Conservation (phyloP, 2,888 invertebrate species). For the Poecilobothrus nobilitatus region DNA sequence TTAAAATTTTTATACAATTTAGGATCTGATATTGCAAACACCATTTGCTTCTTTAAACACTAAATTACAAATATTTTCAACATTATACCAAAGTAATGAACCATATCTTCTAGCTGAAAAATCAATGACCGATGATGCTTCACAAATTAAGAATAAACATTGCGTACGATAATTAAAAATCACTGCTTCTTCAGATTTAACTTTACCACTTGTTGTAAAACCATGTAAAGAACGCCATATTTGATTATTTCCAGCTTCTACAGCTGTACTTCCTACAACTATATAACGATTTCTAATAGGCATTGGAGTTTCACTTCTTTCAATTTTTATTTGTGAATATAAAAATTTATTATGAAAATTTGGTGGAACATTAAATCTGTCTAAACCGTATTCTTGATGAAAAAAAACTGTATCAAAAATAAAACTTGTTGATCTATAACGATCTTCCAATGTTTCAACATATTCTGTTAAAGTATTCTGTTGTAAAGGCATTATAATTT, state of each 20-base stretch:
- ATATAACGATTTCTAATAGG: constrained; percentile 83
- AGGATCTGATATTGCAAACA: constrained; percentile 26
- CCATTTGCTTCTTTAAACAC: constrained; percentile 32
- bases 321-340: constrained; percentile 41
- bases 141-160: constrained; percentile 31
- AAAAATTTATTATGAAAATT: constrained; percentile 36
- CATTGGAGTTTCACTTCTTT: constrained; percentile 45
- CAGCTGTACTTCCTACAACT: constrained; percentile 67
- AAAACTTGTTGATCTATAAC: constrained; percentile 37
- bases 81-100: constrained; percentile 37
- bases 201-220: constrained; percentile 30
- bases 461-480: constrained; percentile 58
- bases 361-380: constrained; percentile 33
- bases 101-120: constrained; percentile 39
- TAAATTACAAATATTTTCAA: constrained; percentile 35
- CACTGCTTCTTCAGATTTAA: constrained; percentile 36
- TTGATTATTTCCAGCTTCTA: constrained; percentile 86
- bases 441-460: constrained; percentile 34
- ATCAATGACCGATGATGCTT: constrained; percentile 30
- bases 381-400: constrained; percentile 44
- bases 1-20: background rate
- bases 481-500: constrained; percentile 71
- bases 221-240: constrained; percentile 44
- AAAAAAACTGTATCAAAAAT: constrained; percentile 47
- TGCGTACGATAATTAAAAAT: constrained; percentile 40